Percentiles rank a stretch among this genome's conserved stretches.
Evolutionary conservation across 2,113 vertebrate genomes (phyloP).

Genomic region (Dipodomys ordii): DNA sequence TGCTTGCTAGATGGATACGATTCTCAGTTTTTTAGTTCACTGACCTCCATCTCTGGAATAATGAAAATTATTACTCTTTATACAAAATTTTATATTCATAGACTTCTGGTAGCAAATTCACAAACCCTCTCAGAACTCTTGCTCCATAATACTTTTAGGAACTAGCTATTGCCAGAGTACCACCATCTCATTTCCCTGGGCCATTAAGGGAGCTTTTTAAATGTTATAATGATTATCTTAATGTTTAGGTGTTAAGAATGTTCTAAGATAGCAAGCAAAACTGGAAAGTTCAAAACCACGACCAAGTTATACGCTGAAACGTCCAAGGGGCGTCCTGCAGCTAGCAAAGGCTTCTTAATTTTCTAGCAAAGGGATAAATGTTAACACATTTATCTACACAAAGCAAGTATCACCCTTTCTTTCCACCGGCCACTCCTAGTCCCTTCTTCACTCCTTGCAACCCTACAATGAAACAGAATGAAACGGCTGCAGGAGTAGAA

Average conservation of each 20-base stretch:
- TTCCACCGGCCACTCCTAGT: neutral
- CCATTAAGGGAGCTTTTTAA: constrained; percentile 5
- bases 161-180: neutral
- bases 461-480: neutral
- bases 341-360: constrained; percentile 30
- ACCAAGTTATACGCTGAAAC: neutral
- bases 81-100: neutral
- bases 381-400: neutral
- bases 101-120: neutral
- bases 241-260: neutral
- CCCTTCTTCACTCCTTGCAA: neutral
- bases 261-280: neutral
- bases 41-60: constrained; percentile 4
- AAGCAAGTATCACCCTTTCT: neutral
- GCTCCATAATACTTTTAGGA: neutral
- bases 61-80: neutral
- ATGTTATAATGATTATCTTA: constrained; percentile 33
- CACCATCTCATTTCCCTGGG: neutral
- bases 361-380: neutral
- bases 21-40: constrained; percentile 29
- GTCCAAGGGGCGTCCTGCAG: neutral
- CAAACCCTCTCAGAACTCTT: neutral
- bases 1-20: neutral
- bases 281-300: neutral
- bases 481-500: neutral